These are phyloP conservation scores for Melopsittacus undulatus DNA, from an alignment of 2,797 vertebrate genomes.

Conservation along the genomic window DNA sequence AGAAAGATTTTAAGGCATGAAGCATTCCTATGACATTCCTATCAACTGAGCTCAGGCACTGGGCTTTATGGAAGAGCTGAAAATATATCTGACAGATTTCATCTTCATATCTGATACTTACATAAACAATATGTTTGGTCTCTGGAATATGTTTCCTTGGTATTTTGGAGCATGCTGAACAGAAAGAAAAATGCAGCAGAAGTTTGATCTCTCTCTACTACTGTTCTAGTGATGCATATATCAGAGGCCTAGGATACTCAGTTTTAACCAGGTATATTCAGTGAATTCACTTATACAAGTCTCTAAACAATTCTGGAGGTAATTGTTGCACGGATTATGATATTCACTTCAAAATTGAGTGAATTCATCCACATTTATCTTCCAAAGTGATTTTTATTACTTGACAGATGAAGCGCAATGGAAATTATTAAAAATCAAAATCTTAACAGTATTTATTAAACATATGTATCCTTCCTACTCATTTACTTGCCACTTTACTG, in stretches of 20 bases:
- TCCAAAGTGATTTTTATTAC: not conserved
- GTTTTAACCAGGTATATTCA: not conserved
- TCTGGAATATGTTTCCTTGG: not conserved
- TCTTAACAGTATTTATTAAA: not conserved
- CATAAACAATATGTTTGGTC: not conserved
- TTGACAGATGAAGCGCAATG: not conserved
- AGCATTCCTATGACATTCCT: not conserved
- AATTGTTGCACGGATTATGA: rapidly evolving
- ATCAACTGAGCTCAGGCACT: not conserved
- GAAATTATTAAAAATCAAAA: not conserved
- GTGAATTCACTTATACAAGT: not conserved
- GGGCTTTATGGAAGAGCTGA: not conserved
- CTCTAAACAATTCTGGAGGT: not conserved
- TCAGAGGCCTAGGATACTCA: not conserved
- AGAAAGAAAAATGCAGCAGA: not conserved
- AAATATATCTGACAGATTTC: not conserved
- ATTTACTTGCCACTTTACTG: not conserved
- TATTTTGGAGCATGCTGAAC: not conserved
- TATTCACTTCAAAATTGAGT: not conserved
- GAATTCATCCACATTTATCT: not conserved
- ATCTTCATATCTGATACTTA: not conserved
- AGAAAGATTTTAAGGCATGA: not conserved
- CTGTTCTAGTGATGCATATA: not conserved
- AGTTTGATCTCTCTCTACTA: not conserved
- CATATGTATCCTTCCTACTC: not conserved